Base-by-base conservation (phyloP, 2,888 invertebrate species). In the Ariolimax columbianus region DNA sequence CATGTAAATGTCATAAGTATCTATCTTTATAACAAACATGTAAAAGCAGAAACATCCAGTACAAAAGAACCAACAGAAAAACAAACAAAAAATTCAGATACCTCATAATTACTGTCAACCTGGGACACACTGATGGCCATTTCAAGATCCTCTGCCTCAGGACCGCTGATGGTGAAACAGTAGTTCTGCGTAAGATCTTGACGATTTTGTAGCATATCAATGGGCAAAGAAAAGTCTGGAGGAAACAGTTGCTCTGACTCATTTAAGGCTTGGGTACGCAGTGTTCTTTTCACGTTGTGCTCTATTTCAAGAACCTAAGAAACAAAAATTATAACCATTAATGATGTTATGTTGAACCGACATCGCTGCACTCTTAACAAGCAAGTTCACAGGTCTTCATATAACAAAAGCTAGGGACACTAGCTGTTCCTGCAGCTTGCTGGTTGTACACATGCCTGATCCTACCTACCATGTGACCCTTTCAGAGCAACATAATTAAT, bases 51-150 rank as follows among this genome's bases (percentile, higher is more conserved):
- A n/a, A n/a, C n/a, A n/a, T n/a, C n/a, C n/a, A n/a, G n/a, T n/a
- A n/a, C n/a, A 63, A 63, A 63, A 63, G 23, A 4, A 7, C 59
- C 17, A n/a, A 23, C 59, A 26, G n/a, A 63, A 63, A 63, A 63
- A n/a, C 3, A n/a, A 63, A 23, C 3, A 19, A 30, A 43, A 7
- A 43, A 73, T n/a, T 73, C 9, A n/a, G 2, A 30, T 68, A 85
- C 85, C 77, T 85, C 77, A 77, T 86, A 87, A n/a, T 55, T 55
- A 26, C 26, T 59, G 66, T 90, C 91, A 9, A 86, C 51, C 78
- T 91, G 89, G 77, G 90, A 90, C 40, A 92, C 89, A 87, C 90
- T 91, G 55, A 91, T 87, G 9, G 92, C 92, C 87, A 89, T 87
- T 80, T 89, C 89, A 11, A 89, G 84, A 63, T 89, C 89, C 30